Conservation (phyloP, 2,797 vertebrate genomes). For the Amblyopsis hoosieri region DNA sequence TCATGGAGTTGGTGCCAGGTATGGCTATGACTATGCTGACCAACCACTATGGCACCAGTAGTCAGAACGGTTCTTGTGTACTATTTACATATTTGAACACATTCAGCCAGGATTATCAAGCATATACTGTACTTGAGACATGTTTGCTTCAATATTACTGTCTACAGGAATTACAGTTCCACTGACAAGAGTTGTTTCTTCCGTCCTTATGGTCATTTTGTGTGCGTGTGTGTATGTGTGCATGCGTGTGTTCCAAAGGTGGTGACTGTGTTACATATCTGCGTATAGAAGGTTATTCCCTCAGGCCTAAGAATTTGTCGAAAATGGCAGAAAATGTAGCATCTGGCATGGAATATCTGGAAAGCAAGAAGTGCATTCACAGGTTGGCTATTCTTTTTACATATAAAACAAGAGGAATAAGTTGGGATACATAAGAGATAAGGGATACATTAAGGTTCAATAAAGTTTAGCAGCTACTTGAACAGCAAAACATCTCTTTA, state of each 20-base stretch:
- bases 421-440: background rate
- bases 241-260: conserved; percentile 71
- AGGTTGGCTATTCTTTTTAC: conserved; percentile 72
- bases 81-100: too few species aligned
- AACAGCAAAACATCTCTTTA: too few species aligned
- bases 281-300: conserved; percentile 77
- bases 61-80: too few species aligned
- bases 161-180: too few species aligned
- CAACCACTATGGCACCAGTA: background rate
- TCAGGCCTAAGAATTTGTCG: conserved; percentile 82
- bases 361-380: conserved; percentile 94
- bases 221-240: conserved; percentile 8
- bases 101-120: too few species aligned
- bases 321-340: conserved; percentile 90
- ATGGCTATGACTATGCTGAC: background rate
- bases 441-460: too few species aligned
- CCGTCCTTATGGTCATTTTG: conserved; percentile 1
- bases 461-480: too few species aligned
- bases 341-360: conserved; percentile 93
- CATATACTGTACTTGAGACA: too few species aligned
- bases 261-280: conserved; percentile 94
- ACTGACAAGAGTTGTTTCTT: background rate
- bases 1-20: conserved; percentile 97
- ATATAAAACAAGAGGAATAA: background rate
- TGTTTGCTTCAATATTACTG: too few species aligned